These are phyloP conservation scores for Tetragonula clypearis DNA, from an alignment of 1,140 invertebrate species.

Conservation along the genomic window DNA sequence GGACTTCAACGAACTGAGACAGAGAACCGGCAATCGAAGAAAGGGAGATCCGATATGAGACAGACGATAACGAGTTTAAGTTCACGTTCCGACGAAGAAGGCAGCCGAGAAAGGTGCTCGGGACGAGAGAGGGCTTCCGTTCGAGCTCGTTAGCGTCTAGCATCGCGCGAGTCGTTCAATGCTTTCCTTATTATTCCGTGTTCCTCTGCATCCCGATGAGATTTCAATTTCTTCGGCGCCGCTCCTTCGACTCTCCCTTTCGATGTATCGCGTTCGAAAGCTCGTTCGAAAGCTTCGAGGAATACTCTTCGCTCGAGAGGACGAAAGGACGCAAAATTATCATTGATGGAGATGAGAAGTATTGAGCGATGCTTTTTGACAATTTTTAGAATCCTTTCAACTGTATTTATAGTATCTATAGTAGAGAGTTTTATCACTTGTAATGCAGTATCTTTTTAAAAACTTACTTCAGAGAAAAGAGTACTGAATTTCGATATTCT, in stretches of 20 bases:
- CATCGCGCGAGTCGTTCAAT: background rate
- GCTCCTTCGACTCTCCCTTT: background rate
- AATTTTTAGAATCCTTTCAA: too few species aligned
- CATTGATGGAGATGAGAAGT: background rate
- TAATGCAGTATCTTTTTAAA: too few species aligned
- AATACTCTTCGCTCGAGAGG: too few species aligned
- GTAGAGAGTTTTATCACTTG: too few species aligned
- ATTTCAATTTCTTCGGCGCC: background rate
- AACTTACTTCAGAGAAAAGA: too few species aligned
- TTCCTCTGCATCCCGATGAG: background rate
- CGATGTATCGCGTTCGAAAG: background rate
- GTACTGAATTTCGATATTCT: too few species aligned
- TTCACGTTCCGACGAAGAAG: conserved; percentile 17
- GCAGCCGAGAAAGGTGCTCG: background rate
- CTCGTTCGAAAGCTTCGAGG: background rate
- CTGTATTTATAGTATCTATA: too few species aligned
- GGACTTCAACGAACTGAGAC: background rate
- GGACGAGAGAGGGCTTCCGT: background rate
- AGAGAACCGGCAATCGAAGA: conserved; percentile 23
- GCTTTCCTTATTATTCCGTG: background rate
- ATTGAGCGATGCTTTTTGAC: too few species aligned
- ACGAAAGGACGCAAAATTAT: background rate
- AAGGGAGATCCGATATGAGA: conserved; percentile 42
- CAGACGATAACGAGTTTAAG: conserved; percentile 42
- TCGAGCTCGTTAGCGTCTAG: conserved; percentile 26